Evolutionary conservation across 2,797 vertebrate species (phyloP).

Genomic region (Gymnopithys bicolor): DNA sequence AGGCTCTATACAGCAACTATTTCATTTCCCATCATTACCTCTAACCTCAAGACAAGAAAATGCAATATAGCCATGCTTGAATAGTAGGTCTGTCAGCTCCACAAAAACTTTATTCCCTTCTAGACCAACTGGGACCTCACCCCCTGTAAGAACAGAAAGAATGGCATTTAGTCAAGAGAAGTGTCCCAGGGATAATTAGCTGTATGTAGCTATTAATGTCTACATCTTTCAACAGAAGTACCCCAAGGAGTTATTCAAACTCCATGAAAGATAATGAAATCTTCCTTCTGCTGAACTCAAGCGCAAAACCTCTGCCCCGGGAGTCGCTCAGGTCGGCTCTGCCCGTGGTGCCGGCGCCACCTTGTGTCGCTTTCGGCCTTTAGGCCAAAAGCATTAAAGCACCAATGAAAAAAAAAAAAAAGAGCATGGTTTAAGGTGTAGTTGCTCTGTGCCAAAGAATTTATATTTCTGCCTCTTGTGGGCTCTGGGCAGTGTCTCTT

Average conservation of each 20-base stretch:
- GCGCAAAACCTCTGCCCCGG: neutral
- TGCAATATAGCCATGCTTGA: neutral
- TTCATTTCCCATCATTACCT: neutral
- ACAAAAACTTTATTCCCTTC: neutral
- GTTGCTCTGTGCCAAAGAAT: neutral
- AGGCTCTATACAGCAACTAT: neutral
- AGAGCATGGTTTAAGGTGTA: neutral
- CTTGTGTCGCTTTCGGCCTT: neutral
- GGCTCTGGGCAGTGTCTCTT: neutral
- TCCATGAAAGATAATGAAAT: neutral
- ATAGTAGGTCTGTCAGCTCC: neutral
- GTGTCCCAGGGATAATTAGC: neutral
- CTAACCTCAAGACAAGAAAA: neutral
- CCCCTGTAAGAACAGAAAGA: neutral
- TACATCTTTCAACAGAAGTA: neutral
- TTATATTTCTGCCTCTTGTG: neutral
- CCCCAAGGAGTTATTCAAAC: neutral
- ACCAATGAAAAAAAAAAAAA: neutral
- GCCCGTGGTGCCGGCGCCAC: slow-evolving; percentile 26
- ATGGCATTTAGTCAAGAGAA: neutral
- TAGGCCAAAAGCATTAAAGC: neutral
- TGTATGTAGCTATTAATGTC: neutral
- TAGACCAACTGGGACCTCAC: neutral
- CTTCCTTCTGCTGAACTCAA: neutral
- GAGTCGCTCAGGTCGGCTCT: neutral